Base-by-base conservation (phyloP, 1,140 invertebrate species). In the Magallana angulata region DNA sequence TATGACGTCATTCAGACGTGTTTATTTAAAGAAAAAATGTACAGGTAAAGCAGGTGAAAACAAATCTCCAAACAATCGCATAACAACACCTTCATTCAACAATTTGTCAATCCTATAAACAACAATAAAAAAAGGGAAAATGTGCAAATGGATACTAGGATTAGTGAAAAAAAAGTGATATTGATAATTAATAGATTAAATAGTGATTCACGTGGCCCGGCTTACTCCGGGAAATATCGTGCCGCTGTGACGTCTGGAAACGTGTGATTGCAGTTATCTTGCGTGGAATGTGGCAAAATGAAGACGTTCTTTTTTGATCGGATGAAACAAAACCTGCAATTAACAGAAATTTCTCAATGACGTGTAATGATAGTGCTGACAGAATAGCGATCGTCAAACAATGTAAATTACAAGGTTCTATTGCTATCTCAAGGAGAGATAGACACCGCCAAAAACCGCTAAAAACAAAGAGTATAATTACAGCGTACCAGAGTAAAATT, bases 291-390 rank as follows among this genome's bases (percentile, higher is more conserved):
- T 76, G 68, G 68, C 36, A 30, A 76, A 76, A 76, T 76, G 68
- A 76, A 36, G 24, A 76, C 24, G 24, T 76, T 76, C 68, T 71
- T 76, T 76, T 76, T 76, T 76, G 68, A 76, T 76, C 68, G 18
- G 8, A 76, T 76, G 68, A 76, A 76, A 76, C 68, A 76, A 76
- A 76, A 76, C 68, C 68, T 76, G 68, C 36, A 76, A 76, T 76
- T 76, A 76, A 76, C 12, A 76, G 68, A 36, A 30, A 12, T 76
- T 30, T 76, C 68, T 76, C 68, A 76, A 76, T 76, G 68, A 76
- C 68, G 18, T 30, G 68, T 76, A 76, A 76, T 76, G 68, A 76
- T 76, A 76, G 68, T 76, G 68, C 11, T 76, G 68, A 76, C 7
- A 12, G 24, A 36, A 30, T 24, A 12, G 5, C 24, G 68, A 11